Base-by-base conservation (phyloP, 2,797 vertebrate species). In the Chelonia mydas region DNA sequence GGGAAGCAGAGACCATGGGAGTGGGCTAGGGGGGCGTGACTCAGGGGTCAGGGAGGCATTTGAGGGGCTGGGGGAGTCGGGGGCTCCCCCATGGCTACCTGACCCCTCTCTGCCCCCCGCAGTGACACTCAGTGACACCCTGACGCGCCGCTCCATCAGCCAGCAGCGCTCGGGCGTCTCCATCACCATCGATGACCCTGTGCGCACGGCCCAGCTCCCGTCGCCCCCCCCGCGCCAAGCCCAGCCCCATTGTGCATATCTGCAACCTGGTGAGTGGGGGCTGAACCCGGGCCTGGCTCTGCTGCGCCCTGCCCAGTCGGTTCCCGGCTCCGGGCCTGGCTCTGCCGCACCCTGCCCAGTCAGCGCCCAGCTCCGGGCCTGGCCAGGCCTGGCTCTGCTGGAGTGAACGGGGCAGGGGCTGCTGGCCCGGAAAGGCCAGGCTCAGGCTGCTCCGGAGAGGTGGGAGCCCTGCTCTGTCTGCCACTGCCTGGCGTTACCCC, bases 91-190 rank as follows among this genome's bases (percentile, higher is more conserved):
- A 6, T 92, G n/a, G 28, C 33, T 89, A 13, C 89, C n/a, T 91
- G 50, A n/a, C 37, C 25, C 6, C 82, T 72, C 68, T 16, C 94
- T 51, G 65, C 83, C 33, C 41, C 61, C 88, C 61, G 3, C 94
- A 99, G 99, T 99, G 33, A 98, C 98, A 13, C 98, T 99, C 81
- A 99, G 98, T 31, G 99, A 99, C 94, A 98, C 98, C 3, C 97
- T 99, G 96, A 99, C 99, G 92, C 98, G 99, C 8, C 98, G 99
- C 90, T 99, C 99, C 88, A 99, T 99, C 93, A 99, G 99, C 97
- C 99, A 99, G 88, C 99, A 99, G 97, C 99, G 99, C 97, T 98
- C 98, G 0, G 99, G 99, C 2, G 98, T 99, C 92, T 99, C 99
- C 13, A 96, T 99, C 92, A 99, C 99, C 68, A 99, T 99, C 5